Evolutionary conservation across 1,140 invertebrate species (phyloP).

Genomic region (Tachypleus tridentatus): DNA sequence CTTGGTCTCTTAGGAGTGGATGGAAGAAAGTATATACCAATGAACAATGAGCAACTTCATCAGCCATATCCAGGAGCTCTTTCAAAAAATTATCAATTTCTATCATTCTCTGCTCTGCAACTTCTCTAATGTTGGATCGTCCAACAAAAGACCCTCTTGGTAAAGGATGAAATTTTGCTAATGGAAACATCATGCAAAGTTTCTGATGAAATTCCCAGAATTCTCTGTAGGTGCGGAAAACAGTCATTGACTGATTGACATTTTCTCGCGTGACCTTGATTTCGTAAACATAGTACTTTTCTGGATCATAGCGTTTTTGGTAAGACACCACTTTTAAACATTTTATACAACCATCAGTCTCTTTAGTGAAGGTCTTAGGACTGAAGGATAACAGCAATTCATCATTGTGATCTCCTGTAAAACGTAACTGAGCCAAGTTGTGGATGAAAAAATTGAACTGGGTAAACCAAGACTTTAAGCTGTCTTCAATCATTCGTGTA

Average conservation of each 20-base stretch:
- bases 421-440: slow-evolving; percentile 81
- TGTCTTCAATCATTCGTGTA: slow-evolving; percentile 72
- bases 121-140: slow-evolving; percentile 83
- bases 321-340: slow-evolving; percentile 72
- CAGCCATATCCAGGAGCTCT: slow-evolving; percentile 69
- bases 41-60: slow-evolving; percentile 90
- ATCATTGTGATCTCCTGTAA: slow-evolving; percentile 60
- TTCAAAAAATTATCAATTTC: slow-evolving; percentile 79
- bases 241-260: slow-evolving; percentile 65
- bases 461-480: slow-evolving; percentile 58
- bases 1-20: slow-evolving; percentile 67
- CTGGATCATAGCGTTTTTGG: slow-evolving; percentile 91
- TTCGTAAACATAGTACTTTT: slow-evolving; percentile 97
- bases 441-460: slow-evolving; percentile 97
- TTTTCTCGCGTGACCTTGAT: slow-evolving; percentile 71
- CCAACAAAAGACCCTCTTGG: slow-evolving; percentile 66
- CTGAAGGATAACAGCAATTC: slow-evolving; percentile 83
- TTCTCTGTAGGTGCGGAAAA: slow-evolving; percentile 90
- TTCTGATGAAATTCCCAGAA: slow-evolving; percentile 94
- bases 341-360: slow-evolving; percentile 78
- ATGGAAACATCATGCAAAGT: slow-evolving; percentile 78
- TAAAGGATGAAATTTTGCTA: slow-evolving; percentile 62
- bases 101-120: slow-evolving; percentile 73
- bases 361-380: slow-evolving; percentile 67
- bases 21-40: slow-evolving; percentile 98